Percentiles rank a stretch among this genome's conserved stretches.
These are phyloP conservation scores for Leptodactylus fuscus DNA, from an alignment of 2,113 vertebrate genomes.

Conservation along the genomic window DNA sequence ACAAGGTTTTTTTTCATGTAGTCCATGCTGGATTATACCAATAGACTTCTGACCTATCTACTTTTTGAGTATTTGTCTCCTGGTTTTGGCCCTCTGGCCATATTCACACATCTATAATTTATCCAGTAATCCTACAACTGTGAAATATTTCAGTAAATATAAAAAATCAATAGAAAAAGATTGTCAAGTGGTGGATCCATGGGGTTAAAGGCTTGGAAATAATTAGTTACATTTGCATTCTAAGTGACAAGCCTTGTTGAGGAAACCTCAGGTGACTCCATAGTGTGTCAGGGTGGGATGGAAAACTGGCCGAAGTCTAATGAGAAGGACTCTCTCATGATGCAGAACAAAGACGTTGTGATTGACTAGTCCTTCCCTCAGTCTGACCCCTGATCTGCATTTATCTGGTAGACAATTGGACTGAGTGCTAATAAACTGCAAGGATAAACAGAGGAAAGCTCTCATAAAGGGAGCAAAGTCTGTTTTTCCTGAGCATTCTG, in stretches of 20 bases:
- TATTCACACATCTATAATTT: background rate
- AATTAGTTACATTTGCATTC: conserved; percentile 51
- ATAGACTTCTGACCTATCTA: background rate
- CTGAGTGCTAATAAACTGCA: conserved; percentile 12
- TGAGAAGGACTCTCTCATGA: conserved; percentile 4
- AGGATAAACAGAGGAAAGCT: conserved; percentile 33
- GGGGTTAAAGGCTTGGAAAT: conserved; percentile 41
- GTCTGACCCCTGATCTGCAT: conserved; percentile 16
- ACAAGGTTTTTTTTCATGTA: background rate
- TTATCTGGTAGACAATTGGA: background rate
- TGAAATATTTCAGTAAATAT: conserved; percentile 47
- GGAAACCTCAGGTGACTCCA: conserved; percentile 18
- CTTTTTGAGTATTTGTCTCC: background rate
- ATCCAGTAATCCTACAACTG: background rate
- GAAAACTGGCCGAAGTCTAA: background rate
- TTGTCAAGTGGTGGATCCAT: conserved; percentile 14
- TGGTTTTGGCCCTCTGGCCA: background rate
- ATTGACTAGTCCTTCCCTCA: conserved; percentile 19
- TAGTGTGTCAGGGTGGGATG: conserved; percentile 15
- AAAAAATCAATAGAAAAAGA: conserved; percentile 35
- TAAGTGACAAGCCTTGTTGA: background rate
- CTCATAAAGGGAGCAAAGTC: conserved; percentile 47
- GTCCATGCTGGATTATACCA: background rate
- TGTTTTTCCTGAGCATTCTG: background rate
- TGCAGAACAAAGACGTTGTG: background rate